These are phyloP conservation scores for Mormyrus hasselquistii DNA, from an alignment of 2,797 vertebrate species.

Conservation along the genomic window DNA sequence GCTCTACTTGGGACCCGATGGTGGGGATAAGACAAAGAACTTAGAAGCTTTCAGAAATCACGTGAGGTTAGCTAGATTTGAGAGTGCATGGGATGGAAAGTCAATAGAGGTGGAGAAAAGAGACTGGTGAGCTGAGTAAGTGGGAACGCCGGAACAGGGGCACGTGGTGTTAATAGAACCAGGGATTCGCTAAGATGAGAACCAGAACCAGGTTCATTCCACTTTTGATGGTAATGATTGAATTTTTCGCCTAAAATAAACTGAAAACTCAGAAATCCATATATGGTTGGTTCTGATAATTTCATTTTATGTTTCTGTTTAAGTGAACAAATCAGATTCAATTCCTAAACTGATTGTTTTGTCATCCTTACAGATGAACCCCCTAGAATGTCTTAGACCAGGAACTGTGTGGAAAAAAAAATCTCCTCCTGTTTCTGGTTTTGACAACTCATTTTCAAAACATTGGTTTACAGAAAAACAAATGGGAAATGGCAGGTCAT, in stretches of 20 bases:
- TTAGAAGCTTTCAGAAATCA: constrained; percentile 51
- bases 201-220: constrained; percentile 29
- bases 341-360: not conserved
- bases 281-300: constrained; percentile 10
- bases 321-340: not conserved
- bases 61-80: constrained; percentile 39
- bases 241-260: constrained; percentile 42
- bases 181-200: constrained; percentile 45
- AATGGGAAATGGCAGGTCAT: not conserved
- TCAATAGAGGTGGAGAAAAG: constrained; percentile 40
- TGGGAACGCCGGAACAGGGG: constrained; percentile 33
- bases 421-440: constrained; percentile 4
- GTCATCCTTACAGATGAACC: not conserved
- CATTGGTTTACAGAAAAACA: constrained; percentile 4
- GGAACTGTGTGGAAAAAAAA: not conserved
- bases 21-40: constrained; percentile 31
- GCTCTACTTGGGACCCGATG: constrained; percentile 45
- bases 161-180: constrained; percentile 51
- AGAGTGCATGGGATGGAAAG: constrained; percentile 43
- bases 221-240: constrained; percentile 51
- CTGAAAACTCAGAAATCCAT: constrained; percentile 24
- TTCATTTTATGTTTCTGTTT: not conserved
- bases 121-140: constrained; percentile 13
- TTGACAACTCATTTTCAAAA: constrained; percentile 25
- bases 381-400: not conserved